Evolutionary conservation across 2,113 vertebrate species (phyloP), one percentile per base, ranked within the genome.

Genomic region (Proteles cristata): DNA sequence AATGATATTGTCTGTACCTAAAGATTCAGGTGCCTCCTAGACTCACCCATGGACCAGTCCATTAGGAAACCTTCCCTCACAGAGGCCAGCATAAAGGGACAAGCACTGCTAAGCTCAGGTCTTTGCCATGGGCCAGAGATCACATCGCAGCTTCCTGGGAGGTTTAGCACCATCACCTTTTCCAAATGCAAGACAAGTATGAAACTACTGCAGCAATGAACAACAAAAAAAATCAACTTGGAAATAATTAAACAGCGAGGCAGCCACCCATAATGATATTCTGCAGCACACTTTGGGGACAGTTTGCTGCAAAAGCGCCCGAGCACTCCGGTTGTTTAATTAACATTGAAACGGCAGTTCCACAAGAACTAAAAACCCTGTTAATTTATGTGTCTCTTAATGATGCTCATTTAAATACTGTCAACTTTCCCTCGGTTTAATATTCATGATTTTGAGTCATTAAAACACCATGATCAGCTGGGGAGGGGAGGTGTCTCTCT

Each of bases 311-410:
- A 98, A 98, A 99, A 98, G 98, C 98, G 90, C 98, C 98, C 90
- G 98, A 99, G 98, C 99, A 99, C 99, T 99, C 98, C 93, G 98
- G 98, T 99, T 99, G 99, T 99, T 99, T 99, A 99, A 99, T 99
- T 99, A 99, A 99, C 98, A 99, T 98, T 98, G 99, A 99, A 99
- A 98, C 96, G 94, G 98, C 98, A 96, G 99, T 99, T 99, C 99
- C 98, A 99, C 98, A 98, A 99, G 98, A 99, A 99, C 98, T 98
- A 99, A 99, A 99, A 99, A 98, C 99, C 98, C 98, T 99, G 98
- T 98, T 99, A 99, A 99, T 99, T 99, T 99, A 99, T 99, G 99
- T 99, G 98, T 99, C 99, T 99, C 98, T 98, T 99, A 99, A 99
- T 99, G 99, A 99, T 98, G 98, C 98, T 99, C 99, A 99, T 99